Evolutionary conservation across 2,113 vertebrate genomes (phyloP), one percentile per base, ranked within the genome.

Genomic region (Candoia aspera): DNA sequence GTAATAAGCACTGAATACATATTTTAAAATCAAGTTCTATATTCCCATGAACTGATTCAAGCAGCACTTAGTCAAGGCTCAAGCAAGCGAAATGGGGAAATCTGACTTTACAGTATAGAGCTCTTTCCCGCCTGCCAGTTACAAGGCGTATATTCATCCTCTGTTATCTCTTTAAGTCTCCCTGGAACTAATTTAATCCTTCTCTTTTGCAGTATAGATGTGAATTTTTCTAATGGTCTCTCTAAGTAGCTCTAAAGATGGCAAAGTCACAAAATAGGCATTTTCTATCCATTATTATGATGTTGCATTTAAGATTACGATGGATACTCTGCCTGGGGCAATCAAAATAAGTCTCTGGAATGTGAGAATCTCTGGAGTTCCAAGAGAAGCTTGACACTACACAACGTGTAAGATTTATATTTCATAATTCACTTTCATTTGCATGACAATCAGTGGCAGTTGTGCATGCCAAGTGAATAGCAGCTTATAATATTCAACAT

Each of bases 61-160:
- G 94, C 97, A 95, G 95, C 95, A 95, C 95, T 97, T 95, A 96
- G 93, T 84, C 87, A 1, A n/a, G 83, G 96, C 93, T 89, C 95
- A 96, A 93, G 95, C 92, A 96, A 96, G 93, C 94, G 96, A 21
- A 95, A 2, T 12, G 95, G 96, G 96, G 94, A 93, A 96, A 97
- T 95, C 93, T 84, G 88, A 96, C 96, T 96, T 93, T 95, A 89
- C 93, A 91, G 73, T 95, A 88, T 94, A 92, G 79, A 92, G 73
- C 53, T 91, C 94, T 93, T 93, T 96, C 96, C 95, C 95, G 93
- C 96, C 96, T 93, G 96, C 96, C 96, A 96, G 91, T 96, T 97
- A 96, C 87, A 89, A 96, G 92, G 92, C 94, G 92, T 85, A 87
- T 93, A 97, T 96, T 68, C 26, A 92, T 85, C 91, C 90, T 93